Base-by-base conservation (phyloP, 2,797 vertebrate species). In the Borostomias antarcticus region DNA sequence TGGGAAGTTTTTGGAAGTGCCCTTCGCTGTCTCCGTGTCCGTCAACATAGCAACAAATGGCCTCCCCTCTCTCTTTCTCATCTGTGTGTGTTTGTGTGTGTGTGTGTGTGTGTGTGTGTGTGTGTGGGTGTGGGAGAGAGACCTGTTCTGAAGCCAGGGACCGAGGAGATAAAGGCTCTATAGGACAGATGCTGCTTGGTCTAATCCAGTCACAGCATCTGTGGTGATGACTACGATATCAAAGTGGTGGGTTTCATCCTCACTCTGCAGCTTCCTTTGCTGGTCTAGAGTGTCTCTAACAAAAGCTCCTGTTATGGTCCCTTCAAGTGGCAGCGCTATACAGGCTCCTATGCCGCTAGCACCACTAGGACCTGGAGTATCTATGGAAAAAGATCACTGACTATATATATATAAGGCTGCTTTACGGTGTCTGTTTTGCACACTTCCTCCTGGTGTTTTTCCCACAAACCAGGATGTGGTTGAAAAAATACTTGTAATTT, bases 181-280 rank as follows among this genome's bases (percentile, higher is more conserved):
- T 47, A 48, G 66, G 67, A 47, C 76, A 84, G 77, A 80, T 74
- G 74, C 74, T 81, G 82, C 89, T 89, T 84, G 70, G 81, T 76
- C 82, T 86, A 85, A 86, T 78, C 71, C 57, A 62, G 37, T 73
- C 74, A n/a, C n/a, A 79, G 70, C 81, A 82, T 85, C 85, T 77
- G 80, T 62, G 76, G 78, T 74, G 86, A 87, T 85, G 87, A 88
- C 80, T 83, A 76, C 76, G 58, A 67, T 74, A 88, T 90, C 88
- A 90, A 89, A 91, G 85, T 69, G 68, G 62, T 54, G 52, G 68
- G 76, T 86, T 80, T 88, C 69, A 60, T 65, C 76, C 64, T n/a
- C 60, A 43, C 52, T 60, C 7, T 0, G 56, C 4, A 9, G 45
- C 75, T 84, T 84, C 68, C 68, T 75, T 64, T 52, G 69, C 70